Evolutionary conservation across 2,888 invertebrate species (phyloP), one percentile per base, ranked within the genome.

Genomic region (Timandra comae): DNA sequence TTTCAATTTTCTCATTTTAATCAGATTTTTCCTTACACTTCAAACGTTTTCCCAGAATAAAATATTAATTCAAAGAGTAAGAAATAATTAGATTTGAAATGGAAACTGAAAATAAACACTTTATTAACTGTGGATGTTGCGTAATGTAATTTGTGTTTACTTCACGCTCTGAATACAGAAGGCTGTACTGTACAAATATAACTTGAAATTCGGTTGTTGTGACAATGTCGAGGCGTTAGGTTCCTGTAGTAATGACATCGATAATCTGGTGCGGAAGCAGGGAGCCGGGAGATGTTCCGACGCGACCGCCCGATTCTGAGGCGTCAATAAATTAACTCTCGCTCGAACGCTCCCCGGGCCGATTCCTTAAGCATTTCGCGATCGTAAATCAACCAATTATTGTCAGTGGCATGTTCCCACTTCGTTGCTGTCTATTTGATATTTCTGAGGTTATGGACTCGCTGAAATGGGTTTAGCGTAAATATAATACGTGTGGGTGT

Each of bases 321-420:
- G 30, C 38, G 30, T 42, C 37, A 29, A 43, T 43, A 46, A 43
- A 42, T 43, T 38, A 36, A 36, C 38, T 32, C 27, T 34, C 45
- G 57, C 49, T 64, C 52, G 54, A 59, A 52, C 56, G 57, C 67
- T 52, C 56, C 56, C 56, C 56, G 56, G 60, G 51, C 60, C 64
- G 53, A 61, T 46, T 62, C 62, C 55, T 49, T 53, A 34, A 49
- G 52, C 52, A 57, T 62, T 52, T n/a, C 50, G 47, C 38, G 49
- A 48, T 49, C 49, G 52, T 62, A 61, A 58, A 60, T 69, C 63
- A 59, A 60, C 51, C 63, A 58, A 63, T 60, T 58, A 56, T 48
- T 47, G 46, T 40, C 51, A 41, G 39, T 33, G 38, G 45, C 48
- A 47, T 53, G 48, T 50, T 50, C 39, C 33, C 42, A 43, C 46